Percentiles rank a stretch among this genome's conserved stretches.
Conservation (phyloP, 2,113 vertebrate genomes). For the Phrynocephalus versicolor region DNA sequence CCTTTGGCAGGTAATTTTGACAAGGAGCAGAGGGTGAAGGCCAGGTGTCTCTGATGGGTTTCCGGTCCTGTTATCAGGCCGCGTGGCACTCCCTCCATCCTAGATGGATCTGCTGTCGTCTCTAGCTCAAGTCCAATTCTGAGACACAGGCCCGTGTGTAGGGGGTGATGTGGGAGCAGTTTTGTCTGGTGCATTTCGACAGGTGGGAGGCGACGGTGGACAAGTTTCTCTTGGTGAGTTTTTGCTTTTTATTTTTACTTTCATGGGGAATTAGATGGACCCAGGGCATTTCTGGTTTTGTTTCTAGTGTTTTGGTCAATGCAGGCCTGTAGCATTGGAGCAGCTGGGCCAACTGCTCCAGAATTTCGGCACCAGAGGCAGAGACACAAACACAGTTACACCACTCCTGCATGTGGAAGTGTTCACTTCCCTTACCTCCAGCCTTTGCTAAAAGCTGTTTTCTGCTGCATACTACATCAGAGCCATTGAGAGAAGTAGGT, state of each 20-base stretch:
- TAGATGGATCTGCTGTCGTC: slow-evolving; percentile 53
- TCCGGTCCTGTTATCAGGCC: slow-evolving; percentile 73
- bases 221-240: background rate
- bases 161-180: background rate
- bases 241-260: slow-evolving; percentile 6
- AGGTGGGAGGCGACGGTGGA: slow-evolving; percentile 18
- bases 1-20: slow-evolving; percentile 77
- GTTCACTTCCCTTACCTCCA: no score
- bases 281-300: background rate
- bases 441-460: no score
- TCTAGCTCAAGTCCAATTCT: slow-evolving; percentile 20
- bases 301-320: background rate
- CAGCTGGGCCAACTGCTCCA: background rate
- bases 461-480: no score
- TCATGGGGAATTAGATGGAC: background rate
- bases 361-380: background rate
- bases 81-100: slow-evolving; percentile 11
- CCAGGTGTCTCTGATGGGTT: slow-evolving; percentile 74
- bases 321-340: background rate
- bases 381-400: background rate
- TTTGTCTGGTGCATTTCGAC: background rate
- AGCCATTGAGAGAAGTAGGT: no score
- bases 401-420: background rate
- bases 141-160: background rate
- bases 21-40: slow-evolving; percentile 68